Conservation (phyloP, 2,888 invertebrate species). For the Endotricha flammealis region DNA sequence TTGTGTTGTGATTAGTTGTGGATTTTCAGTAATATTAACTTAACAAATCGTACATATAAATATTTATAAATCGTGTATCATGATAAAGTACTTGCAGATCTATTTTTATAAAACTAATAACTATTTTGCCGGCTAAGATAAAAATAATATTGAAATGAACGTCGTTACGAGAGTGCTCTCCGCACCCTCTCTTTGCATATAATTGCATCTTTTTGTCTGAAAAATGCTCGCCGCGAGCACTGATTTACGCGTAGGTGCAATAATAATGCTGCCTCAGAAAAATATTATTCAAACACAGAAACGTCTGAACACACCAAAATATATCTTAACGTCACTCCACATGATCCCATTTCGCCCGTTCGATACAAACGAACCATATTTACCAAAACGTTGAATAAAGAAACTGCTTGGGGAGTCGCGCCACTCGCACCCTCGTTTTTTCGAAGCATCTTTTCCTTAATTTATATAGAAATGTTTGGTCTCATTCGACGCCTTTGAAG, state of each 20-base stretch:
- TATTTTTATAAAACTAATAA: slow-evolving; percentile 2
- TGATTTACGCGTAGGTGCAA: slow-evolving; percentile 79
- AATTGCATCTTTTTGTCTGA: slow-evolving; percentile 75
- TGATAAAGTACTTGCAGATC: too few species aligned
- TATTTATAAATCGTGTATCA: too few species aligned
- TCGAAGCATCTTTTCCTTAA: slow-evolving; percentile 71
- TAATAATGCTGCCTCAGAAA: slow-evolving; percentile 70
- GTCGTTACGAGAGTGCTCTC: slow-evolving; percentile 47
- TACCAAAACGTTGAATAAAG: slow-evolving; percentile 70
- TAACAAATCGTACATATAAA: too few species aligned
- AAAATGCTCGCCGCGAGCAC: slow-evolving; percentile 69
- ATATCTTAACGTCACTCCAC: slow-evolving; percentile 29
- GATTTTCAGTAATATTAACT: too few species aligned
- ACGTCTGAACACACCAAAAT: slow-evolving; percentile 28
- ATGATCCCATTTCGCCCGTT: slow-evolving; percentile 41
- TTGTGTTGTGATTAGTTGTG: too few species aligned
- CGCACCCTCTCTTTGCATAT: slow-evolving; percentile 62
- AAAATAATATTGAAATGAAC: slow-evolving; percentile 39
- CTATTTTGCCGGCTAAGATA: slow-evolving; percentile 7
- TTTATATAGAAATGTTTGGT: slow-evolving; percentile 75
- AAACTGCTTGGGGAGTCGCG: slow-evolving; percentile 60
- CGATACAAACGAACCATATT: slow-evolving; percentile 48
- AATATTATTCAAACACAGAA: slow-evolving; percentile 56
- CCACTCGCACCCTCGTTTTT: slow-evolving; percentile 58
- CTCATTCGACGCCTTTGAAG: slow-evolving; percentile 61